Conservation (phyloP, 2,113 vertebrate species). For the Bufo gargarizans region DNA sequence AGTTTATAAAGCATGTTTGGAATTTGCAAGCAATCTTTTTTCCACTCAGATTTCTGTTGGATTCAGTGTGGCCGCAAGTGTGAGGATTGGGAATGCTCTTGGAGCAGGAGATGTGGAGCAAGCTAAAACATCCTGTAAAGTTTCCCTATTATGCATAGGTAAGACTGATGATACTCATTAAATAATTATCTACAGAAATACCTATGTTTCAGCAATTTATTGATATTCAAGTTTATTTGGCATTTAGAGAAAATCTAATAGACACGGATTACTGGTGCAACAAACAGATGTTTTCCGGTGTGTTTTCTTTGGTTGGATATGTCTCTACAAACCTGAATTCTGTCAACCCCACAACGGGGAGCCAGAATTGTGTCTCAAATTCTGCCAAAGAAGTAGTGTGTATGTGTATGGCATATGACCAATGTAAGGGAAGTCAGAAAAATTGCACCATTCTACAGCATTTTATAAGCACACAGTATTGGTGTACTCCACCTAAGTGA, state of each 20-base stretch:
- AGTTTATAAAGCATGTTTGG: neutral
- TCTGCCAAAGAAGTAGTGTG: no score
- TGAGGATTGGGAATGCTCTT: conserved; percentile 84
- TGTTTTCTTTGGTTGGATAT: no score
- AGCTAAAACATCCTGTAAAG: conserved; percentile 75
- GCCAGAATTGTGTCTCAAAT: no score
- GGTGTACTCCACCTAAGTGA: no score
- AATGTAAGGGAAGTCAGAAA: no score
- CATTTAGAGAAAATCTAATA: neutral
- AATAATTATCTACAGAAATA: neutral
- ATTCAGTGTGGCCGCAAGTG: conserved; percentile 78
- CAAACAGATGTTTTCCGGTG: no score
- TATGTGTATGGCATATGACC: no score
- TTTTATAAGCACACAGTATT: no score
- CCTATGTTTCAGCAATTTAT: neutral
- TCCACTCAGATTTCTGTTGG: conserved; percentile 79
- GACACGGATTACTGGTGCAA: neutral
- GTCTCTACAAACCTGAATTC: neutral
- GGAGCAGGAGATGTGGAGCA: conserved; percentile 78
- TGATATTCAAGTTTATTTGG: neutral
- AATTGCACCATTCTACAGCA: no score
- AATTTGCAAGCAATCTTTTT: neutral
- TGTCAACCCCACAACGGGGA: no score
- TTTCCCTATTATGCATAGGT: conserved; percentile 79
- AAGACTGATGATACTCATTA: conserved; percentile 45